A percentile compares a stretch with the other conserved stretches of the same genome.
phyloP scores from a whole-genome alignment of 2,888 invertebrate species.

The Zelleria hepariella region DNA sequence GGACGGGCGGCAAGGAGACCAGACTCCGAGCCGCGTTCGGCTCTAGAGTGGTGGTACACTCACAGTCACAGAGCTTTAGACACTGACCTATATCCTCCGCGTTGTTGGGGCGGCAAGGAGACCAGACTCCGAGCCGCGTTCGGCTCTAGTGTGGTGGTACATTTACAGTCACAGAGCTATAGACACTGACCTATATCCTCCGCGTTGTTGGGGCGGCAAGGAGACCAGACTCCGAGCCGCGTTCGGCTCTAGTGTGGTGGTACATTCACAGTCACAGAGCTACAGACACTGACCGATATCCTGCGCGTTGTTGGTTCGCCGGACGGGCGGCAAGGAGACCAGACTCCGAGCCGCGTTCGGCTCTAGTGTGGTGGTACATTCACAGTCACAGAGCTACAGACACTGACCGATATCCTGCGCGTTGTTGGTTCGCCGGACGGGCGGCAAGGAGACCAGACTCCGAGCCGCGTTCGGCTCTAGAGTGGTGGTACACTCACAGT shows the following conservation, averaged over 20 bases:
- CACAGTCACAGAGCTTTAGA: too few relatives aligned
- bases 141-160: too few relatives aligned
- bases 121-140: too few relatives aligned
- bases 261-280: too few relatives aligned
- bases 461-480: conserved; percentile 38
- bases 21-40: conserved; percentile 37
- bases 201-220: too few relatives aligned
- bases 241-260: too few relatives aligned
- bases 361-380: conserved; percentile 51
- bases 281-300: neutral
- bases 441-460: conserved; percentile 62
- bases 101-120: too few relatives aligned
- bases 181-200: neutral
- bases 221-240: too few relatives aligned
- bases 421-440: conserved; percentile 65
- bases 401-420: neutral
- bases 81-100: neutral
- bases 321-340: conserved; percentile 66
- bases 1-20: conserved; percentile 66
- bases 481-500: too few relatives aligned
- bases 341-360: conserved; percentile 37
- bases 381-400: too few relatives aligned
- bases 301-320: conserved; percentile 50
- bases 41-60: conserved; percentile 51
- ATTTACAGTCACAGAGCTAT: too few relatives aligned